Evolutionary conservation across 2,888 invertebrate genomes (phyloP).

Genomic region (Tiphia femorata): DNA sequence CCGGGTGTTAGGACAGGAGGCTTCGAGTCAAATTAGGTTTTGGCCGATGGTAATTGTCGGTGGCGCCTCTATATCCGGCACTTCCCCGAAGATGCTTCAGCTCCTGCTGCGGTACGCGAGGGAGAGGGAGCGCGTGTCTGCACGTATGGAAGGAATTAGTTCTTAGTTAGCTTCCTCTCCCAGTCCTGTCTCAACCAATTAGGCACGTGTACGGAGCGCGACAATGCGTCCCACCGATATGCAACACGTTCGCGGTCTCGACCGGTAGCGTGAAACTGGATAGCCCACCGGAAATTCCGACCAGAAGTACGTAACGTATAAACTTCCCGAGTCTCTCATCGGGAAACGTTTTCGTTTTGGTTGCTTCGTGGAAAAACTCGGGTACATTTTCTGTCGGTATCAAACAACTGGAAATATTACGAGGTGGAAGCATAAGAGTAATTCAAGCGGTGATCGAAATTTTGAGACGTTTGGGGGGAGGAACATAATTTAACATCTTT

Average conservation of each 20-base stretch:
- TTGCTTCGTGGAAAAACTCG: not conserved
- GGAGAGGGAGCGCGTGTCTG: constrained; percentile 10
- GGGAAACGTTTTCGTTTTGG: not conserved
- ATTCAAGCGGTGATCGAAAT: too few species aligned
- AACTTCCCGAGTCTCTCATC: not conserved
- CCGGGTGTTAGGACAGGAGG: constrained; percentile 41
- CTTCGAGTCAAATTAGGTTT: constrained; percentile 62
- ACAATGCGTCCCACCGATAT: constrained; percentile 62
- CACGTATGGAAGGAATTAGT: constrained; percentile 68
- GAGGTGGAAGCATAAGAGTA: too few species aligned
- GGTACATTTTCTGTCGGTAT: too few species aligned
- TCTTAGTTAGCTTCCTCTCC: constrained; percentile 58
- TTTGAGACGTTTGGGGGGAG: too few species aligned
- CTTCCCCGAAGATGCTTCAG: constrained; percentile 64
- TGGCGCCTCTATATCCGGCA: constrained; percentile 69
- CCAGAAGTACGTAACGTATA: constrained; percentile 26
- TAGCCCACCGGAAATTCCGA: constrained; percentile 38
- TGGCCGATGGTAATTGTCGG: constrained; percentile 62
- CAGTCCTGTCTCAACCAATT: constrained; percentile 61
- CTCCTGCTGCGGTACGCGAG: constrained; percentile 10
- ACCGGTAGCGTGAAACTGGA: constrained; percentile 29
- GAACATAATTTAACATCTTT: too few species aligned
- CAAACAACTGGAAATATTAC: too few species aligned
- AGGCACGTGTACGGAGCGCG: constrained; percentile 60
- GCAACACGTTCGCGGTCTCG: constrained; percentile 55